Base-by-base conservation (phyloP, 1,140 invertebrate genomes). In the Sminthurides bifidus region DNA sequence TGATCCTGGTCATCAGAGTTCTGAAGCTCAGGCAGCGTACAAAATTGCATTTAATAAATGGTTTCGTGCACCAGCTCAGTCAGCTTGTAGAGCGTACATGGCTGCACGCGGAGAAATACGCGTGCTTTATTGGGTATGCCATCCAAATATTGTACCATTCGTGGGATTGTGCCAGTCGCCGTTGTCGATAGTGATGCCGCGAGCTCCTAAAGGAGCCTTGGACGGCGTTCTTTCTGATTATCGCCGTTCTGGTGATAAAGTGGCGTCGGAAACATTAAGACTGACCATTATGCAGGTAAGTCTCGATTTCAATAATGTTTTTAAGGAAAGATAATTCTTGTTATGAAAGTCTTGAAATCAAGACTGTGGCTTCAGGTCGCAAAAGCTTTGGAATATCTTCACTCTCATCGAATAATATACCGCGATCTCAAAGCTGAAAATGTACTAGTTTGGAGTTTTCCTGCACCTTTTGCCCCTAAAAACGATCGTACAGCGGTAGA, bases 361-460 rank as follows among this genome's bases (percentile, higher is more conserved):
- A n/a, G n/a, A n/a, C n/a, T n/a, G n/a, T n/a, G 6, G 19, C 21
- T 37, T 29, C 38, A 57, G 55, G 35, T 58, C 52, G 51, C 37
- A 0, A 85, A 90, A 67, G 93, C 94, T 1, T 77, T 98, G 17
- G 92, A 95, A 69, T 98, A 98, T 73, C 75, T 99, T 3, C 95
- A 99, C 74, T 81, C 87, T 23, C 81, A 89, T 54, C 82, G 87
- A 56, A 92, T 98, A 3, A 94, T 98, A 53, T 98, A 98, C 69
- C 74, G 88, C 19, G 95, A 98, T 73, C 75, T 99, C 0, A 99
- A 99, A 75, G 91, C 92, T 0, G 94, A 98, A 69, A 99, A 99
- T 74, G 91, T 98, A 43, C 70, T 99, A 1, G 92, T 98, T 6
- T 99, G 92, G 92, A 79, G 85, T 54, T 80, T 97, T 71, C 92